phyloP scores from a whole-genome alignment of 1,140 invertebrate species.

The Berghia stephanieae region DNA sequence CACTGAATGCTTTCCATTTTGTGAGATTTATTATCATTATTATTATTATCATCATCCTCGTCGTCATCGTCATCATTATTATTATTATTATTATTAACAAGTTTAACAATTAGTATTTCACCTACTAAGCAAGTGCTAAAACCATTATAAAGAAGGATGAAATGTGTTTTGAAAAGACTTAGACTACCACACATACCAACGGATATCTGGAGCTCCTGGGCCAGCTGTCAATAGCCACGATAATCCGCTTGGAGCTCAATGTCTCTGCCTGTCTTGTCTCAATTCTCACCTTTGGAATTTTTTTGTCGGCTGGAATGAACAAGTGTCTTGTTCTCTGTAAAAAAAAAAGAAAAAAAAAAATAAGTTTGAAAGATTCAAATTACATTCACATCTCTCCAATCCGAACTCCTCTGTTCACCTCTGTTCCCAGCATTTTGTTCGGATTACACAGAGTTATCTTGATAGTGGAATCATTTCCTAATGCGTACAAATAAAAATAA shows the following conservation, averaged over 20 bases:
- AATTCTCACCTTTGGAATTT: constrained; percentile 69
- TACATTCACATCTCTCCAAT: neutral
- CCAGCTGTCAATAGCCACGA: constrained; percentile 69
- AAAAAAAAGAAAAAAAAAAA: constrained; percentile 29
- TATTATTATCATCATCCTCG: too few relatives aligned
- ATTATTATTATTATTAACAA: too few relatives aligned
- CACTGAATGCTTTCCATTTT: too few relatives aligned
- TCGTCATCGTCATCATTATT: too few relatives aligned
- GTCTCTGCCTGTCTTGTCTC: constrained; percentile 63
- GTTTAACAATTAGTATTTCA: too few relatives aligned
- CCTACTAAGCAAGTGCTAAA: too few relatives aligned
- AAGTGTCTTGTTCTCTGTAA: constrained; percentile 81
- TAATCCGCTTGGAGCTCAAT: constrained; percentile 64
- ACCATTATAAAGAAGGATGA: too few relatives aligned
- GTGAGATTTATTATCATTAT: too few relatives aligned
- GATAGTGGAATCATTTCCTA: too few relatives aligned
- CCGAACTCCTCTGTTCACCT: neutral
- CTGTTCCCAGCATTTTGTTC: too few relatives aligned
- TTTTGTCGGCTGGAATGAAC: constrained; percentile 66
- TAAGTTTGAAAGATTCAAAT: constrained; percentile 68
- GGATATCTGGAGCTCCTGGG: constrained; percentile 67
- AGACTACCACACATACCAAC: constrained; percentile 75
- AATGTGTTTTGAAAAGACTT: too few relatives aligned
- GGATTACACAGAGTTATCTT: neutral
- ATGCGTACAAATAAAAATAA: too few relatives aligned